These are phyloP conservation scores for Elegia similella DNA, from an alignment of 2,888 invertebrate species.

Conservation along the genomic window DNA sequence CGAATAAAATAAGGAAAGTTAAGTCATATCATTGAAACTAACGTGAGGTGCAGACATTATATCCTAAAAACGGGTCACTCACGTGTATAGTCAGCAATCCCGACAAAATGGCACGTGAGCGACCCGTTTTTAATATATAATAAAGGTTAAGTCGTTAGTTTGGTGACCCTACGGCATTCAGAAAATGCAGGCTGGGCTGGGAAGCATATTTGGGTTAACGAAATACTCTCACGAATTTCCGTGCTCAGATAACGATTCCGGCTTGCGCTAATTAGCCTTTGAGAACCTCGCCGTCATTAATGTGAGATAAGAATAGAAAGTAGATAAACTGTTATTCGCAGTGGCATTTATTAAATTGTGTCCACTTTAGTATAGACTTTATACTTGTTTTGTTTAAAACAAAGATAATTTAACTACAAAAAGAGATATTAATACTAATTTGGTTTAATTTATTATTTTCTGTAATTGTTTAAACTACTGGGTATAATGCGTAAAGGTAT, in stretches of 20 bases:
- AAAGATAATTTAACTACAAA: no score
- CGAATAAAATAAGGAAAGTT: no score
- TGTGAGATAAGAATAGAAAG: conserved; percentile 21
- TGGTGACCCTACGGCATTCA: conserved; percentile 6
- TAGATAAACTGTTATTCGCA: conserved; percentile 21
- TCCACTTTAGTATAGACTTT: not conserved
- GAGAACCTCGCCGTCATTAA: conserved; percentile 20
- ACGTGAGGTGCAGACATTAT: no score
- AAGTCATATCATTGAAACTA: no score
- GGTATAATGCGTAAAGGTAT: no score
- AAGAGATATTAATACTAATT: no score
- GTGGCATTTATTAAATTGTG: not conserved
- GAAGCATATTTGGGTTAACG: conserved; percentile 24
- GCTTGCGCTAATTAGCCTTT: conserved; percentile 23
- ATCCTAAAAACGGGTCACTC: no score
- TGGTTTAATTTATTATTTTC: no score
- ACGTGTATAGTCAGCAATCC: no score
- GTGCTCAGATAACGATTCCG: conserved; percentile 24
- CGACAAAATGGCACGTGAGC: no score
- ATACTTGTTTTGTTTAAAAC: not conserved
- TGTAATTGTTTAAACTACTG: no score
- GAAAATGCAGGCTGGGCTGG: conserved; percentile 18
- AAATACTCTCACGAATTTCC: conserved; percentile 20
- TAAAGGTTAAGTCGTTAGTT: not conserved
- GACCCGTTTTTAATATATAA: no score